phyloP scores from a whole-genome alignment of 2,797 vertebrate species.

The Oreochromis mossambicus region DNA sequence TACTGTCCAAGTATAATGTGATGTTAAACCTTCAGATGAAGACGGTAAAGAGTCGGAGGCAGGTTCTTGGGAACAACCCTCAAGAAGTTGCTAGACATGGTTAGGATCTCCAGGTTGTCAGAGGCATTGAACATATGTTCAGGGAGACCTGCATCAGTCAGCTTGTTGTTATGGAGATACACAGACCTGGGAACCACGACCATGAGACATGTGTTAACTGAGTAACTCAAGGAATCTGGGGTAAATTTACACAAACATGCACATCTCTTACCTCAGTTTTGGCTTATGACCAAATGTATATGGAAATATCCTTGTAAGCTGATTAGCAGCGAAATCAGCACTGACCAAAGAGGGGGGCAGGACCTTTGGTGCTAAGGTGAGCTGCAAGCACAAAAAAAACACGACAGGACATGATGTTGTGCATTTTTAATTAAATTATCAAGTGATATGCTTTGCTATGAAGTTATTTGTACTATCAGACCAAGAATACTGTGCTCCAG shows the following conservation, averaged over 20 bases:
- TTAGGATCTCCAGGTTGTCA: slow-evolving; percentile 87
- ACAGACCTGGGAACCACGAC: slow-evolving; percentile 80
- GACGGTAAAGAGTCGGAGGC: slow-evolving; percentile 84
- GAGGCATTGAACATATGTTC: slow-evolving; percentile 92
- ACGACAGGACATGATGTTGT: not conserved
- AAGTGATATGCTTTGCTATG: not conserved
- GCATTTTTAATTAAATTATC: not conserved
- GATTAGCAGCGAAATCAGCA: slow-evolving; percentile 95
- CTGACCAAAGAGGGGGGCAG: slow-evolving; percentile 90
- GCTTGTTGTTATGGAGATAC: slow-evolving; percentile 98
- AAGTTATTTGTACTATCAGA: not conserved
- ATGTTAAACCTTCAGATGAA: slow-evolving; percentile 88
- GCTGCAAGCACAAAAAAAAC: slow-evolving; percentile 70
- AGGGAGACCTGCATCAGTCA: slow-evolving; percentile 88
- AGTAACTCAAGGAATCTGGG: not conserved
- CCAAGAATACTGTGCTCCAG: not conserved
- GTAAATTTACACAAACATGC: not conserved
- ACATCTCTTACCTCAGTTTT: slow-evolving; percentile 81
- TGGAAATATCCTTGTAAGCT: slow-evolving; percentile 89
- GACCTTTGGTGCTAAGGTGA: slow-evolving; percentile 87
- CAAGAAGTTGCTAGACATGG: slow-evolving; percentile 97
- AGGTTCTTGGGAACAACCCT: slow-evolving; percentile 88
- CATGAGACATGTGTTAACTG: not conserved
- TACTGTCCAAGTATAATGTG: not conserved
- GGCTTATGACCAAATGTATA: slow-evolving; percentile 96